Base-by-base conservation (phyloP, 2,888 invertebrate genomes). In the Amblyjoppa proteus region DNA sequence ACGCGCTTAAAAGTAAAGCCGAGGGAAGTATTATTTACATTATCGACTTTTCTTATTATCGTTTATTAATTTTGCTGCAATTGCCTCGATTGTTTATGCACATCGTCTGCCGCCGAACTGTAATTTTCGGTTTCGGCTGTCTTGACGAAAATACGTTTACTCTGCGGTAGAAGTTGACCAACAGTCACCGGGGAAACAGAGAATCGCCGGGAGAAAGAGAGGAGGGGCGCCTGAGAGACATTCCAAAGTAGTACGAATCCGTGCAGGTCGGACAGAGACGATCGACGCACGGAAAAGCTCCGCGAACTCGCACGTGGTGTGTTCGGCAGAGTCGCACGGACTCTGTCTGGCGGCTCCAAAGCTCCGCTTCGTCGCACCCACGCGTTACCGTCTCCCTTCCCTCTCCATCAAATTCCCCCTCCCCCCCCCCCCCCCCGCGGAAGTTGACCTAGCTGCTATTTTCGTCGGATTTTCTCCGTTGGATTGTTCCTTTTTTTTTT, bases 391-490 rank as follows among this genome's bases (percentile, higher is more conserved):
- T 74, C 77, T 56, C 69, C 69, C 78, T 68, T 56, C 68, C 51
- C 9, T 38, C 34, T 70, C 73, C 68, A 38, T 71, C 74, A 76
- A 76, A 83, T 83, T 7, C 79, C 74, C 69, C 66, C 83, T 83
- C 58, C 85, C 69, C 81, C 45, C 58, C 85, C 69, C 81, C 45
- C 76, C 80, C 68, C 64, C 83, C 84, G 58, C 84, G 73, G 82
- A 87, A 86, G 82, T 84, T 81, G 84, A 75, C 80, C 85, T 85
- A 81, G 76, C 84, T 84, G 86, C 84, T 86, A 88, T 87, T 88
- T 87, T 86, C 84, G 83, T 83, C 82, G 71, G 38, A 87, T 88
- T 85, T 81, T 82, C 77, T 81, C 74, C 28, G 84, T 80, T 53
- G 78, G 58, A 84, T 86, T 83, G 38, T 34, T 31, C 16, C 56